These are phyloP conservation scores for Himalopsyche anomala DNA, from an alignment of 2,888 invertebrate species.

Conservation along the genomic window DNA sequence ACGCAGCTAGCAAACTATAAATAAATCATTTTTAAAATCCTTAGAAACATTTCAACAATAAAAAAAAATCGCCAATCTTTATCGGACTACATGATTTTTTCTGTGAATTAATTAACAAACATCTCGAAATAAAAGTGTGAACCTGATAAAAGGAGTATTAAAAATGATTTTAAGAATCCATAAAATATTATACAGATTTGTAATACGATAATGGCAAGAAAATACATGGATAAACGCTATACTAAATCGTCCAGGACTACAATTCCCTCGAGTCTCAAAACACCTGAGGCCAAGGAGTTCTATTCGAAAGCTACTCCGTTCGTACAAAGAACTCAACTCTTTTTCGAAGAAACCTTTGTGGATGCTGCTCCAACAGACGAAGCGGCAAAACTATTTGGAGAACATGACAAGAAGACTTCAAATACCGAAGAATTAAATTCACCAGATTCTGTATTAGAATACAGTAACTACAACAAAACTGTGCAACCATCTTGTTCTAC, in stretches of 20 bases:
- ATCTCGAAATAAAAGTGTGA: no score
- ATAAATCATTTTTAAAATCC: no score
- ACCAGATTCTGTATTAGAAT: slow-evolving; percentile 62
- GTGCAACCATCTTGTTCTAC: slow-evolving; percentile 34
- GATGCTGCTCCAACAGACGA: slow-evolving; percentile 47
- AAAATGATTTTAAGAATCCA: slow-evolving; percentile 21
- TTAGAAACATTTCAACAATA: no score
- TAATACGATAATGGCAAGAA: slow-evolving; percentile 73
- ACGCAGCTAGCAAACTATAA: no score
- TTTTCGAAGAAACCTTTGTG: slow-evolving; percentile 68
- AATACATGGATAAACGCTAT: slow-evolving; percentile 77
- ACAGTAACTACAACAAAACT: slow-evolving; percentile 25
- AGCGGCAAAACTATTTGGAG: not conserved
- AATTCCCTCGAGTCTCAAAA: slow-evolving; percentile 74
- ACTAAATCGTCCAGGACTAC: slow-evolving; percentile 74
- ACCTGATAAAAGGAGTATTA: not conserved
- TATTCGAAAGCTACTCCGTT: slow-evolving; percentile 77
- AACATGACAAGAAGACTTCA: slow-evolving; percentile 26
- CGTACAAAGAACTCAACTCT: slow-evolving; percentile 74
- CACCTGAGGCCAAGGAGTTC: slow-evolving; percentile 75
- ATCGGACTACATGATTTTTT: no score
- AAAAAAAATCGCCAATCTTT: no score
- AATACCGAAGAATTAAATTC: slow-evolving; percentile 55
- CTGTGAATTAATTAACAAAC: no score
- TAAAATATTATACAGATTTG: not conserved